Percentiles rank a stretch among this genome's conserved stretches.
Conservation (phyloP, 2,797 vertebrate genomes). For the Neopelma chrysocephalum region DNA sequence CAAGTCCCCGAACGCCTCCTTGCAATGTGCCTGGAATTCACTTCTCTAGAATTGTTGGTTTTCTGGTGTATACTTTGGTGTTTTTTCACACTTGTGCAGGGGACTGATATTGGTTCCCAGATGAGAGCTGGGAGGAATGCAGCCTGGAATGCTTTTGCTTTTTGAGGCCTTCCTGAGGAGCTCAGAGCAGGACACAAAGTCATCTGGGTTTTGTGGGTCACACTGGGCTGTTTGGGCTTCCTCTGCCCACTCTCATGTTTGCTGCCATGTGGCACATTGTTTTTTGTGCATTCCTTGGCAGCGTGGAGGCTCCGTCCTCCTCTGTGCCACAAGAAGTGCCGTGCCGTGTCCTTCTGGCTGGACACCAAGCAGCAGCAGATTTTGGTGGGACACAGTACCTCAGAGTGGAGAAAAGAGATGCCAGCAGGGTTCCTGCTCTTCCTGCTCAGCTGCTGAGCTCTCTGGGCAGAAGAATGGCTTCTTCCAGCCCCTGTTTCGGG, state of each 20-base stretch:
- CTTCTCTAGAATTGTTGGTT: not conserved
- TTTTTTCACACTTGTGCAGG: not conserved
- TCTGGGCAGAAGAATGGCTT: not conserved
- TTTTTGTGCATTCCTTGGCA: not conserved
- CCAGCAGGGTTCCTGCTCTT: not conserved
- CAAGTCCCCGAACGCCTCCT: not conserved
- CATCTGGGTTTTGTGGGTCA: not conserved
- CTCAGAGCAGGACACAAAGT: not conserved
- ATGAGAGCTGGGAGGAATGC: not conserved
- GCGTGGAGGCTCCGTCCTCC: accelerated
- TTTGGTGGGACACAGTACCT: accelerated
- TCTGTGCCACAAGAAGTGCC: not conserved
- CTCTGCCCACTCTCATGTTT: accelerated
- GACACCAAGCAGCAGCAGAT: not conserved
- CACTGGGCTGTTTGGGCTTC: not conserved
- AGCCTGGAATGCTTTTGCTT: not conserved
- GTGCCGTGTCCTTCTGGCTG: accelerated
- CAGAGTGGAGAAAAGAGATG: not conserved
- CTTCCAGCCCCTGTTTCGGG: not conserved
- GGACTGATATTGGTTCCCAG: not conserved
- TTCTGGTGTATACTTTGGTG: not conserved
- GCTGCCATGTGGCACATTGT: not conserved
- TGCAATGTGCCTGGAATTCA: constrained; percentile 33
- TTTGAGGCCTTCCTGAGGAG: not conserved
- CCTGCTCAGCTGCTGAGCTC: not conserved